Evolutionary conservation across 2,797 vertebrate genomes (phyloP), one percentile per base, ranked within the genome.

Genomic region (Ciconia nigra): DNA sequence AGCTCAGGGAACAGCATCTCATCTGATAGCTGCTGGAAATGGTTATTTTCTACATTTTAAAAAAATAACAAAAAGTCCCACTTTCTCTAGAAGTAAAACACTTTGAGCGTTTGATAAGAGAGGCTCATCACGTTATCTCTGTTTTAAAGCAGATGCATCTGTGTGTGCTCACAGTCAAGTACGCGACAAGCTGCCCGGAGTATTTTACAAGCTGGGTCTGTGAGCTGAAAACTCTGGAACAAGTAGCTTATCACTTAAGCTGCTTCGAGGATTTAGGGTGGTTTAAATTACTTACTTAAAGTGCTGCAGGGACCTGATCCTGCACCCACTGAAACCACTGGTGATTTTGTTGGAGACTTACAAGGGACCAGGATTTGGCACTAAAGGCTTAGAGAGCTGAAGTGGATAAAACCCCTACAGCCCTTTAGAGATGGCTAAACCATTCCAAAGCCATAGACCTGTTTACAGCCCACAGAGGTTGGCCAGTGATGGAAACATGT

Each of bases 261-360:
- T 93, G 90, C 95, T 97, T 95, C 89, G 0, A 94, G 96, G 96
- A 94, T 95, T 96, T 94, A 95, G 89, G 62, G 66, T 90, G 90
- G 86, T 95, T 96, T 93, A 96, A 94, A 89, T 93, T 94, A 93
- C 94, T 96, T 96, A 83, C 94, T 96, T 96, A 83, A 95, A 96
- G 93, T 95, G 83, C 90, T 96, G 51, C 63, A 57, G 66, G 95
- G 90, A 77, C 89, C 92, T 2, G 1, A 87, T 94, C 86, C 95
- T 94, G 86, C 59, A 87, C 90, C 92, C 83, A 85, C 7, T 89
- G 93, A 90, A 94, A 84, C 65, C 13, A n/a, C 10, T 77, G 83
- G 58, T 3, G 51, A 62, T 79, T 96, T 70, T 26, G 37, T 11
- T 88, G 90, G 80, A 79, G 88, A 65, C 77, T 90, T 96, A 92